Evolutionary conservation across 1,140 invertebrate genomes (phyloP), one percentile per base, ranked within the genome.

Genomic region (Hormaphis cornu): DNA sequence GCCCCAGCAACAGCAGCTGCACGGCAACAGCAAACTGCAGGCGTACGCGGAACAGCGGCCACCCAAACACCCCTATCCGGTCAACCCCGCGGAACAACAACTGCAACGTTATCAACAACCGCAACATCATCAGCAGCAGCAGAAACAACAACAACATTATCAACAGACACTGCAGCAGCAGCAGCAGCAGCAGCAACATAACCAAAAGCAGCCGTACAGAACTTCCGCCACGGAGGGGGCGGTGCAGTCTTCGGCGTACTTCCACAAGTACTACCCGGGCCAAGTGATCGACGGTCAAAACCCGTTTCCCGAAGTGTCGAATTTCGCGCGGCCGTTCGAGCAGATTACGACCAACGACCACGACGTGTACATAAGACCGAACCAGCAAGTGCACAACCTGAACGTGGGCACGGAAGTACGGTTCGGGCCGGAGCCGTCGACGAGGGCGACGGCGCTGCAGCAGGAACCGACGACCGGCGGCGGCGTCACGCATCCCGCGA

Each of bases 211-310:
- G 9, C 33, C 28, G 14, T 52, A n/a, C 18, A 69, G 16, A n/a
- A 22, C 30, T 2, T 42, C 59, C 14, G 44, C 70, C 3, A 48
- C 40, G 12, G 46, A n/a, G 40, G 59, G 59, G 40, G 4, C 16
- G 33, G 42, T n/a, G 42, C 5, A 48, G 33, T 33, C 58, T 20
- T 54, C 52, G 9, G 35, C 6, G 9, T 20, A 53, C 33, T 59
- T 71, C 58, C 56, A 61, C n/a, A 61, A 50, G 50, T 63, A 53
- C 44, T n/a, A n/a, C 26, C 35, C 50, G 0, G 40, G 59, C 12
- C 44, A 48, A 7, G 30, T 50, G 26, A n/a, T n/a, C 10, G 50
- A 71, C 9, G 54, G 22, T 5, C 58, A 71, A 71, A 66, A 66
- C 1, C 22, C 33, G 18, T 66, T 26, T 14, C 61, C 61, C 1